Evolutionary conservation across 1,140 invertebrate species (phyloP), one percentile per base, ranked within the genome.

Genomic region (Leptinotarsa defecta): DNA sequence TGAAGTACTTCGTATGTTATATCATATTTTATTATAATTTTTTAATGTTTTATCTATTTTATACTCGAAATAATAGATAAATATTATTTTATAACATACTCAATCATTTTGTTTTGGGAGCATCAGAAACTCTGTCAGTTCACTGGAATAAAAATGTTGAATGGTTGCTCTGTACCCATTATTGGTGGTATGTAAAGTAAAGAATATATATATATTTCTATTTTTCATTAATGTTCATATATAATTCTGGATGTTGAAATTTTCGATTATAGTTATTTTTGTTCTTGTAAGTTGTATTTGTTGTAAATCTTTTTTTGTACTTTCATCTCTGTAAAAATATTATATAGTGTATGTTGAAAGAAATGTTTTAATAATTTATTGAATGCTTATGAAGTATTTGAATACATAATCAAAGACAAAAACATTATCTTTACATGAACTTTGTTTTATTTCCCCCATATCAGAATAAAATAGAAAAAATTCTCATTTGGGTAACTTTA

Each of bases 321-420:
- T 75, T 71, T 77, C 49, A 70, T 74, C 69, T 62, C 34, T 75
- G 63, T 77, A 77, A 72, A 75, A 77, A 68, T 75, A 76, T 72
- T 52, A 70, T 77, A 74, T 77, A 77, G 57, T 73, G 74, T 75
- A 74, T 77, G 76, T 77, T 77, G 69, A 73, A 48, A 71, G 43
- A 77, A 67, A 77, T 72, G 74, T 77, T 77, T 75, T 77, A 77
- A 77, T 77, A 74, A 77, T 77, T 77, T 77, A 77, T 77, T 77
- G 74, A 74, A 73, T 74, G 73, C 74, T 77, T 75, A 75, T 72
- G 68, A 73, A 77, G n/a, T 75, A 75, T 73, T 68, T 73, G 72
- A 77, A 77, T 77, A 77, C 76, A 77, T 74, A 71, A 74, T 77
- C 22, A 43, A 43, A 43, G 34, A 43, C 34, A 43, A 43, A 57